Conservation (phyloP, 2,113 vertebrate species). For the Mustelus asterias region DNA sequence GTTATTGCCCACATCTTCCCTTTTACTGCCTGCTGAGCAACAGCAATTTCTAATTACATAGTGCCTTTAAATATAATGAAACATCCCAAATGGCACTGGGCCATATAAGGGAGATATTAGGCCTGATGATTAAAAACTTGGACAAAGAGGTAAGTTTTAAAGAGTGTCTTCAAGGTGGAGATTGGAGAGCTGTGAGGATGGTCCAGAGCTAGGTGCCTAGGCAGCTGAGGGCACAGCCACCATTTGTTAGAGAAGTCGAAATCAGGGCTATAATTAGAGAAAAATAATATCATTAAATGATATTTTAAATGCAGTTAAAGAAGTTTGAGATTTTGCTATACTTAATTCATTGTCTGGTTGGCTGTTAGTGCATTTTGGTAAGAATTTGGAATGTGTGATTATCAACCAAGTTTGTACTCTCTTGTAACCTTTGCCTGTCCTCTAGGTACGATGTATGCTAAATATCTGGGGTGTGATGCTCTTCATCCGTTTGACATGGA, state of each 20-base stretch:
- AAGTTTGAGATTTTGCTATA: not conserved
- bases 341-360: not conserved
- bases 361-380: not conserved
- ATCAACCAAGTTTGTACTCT: not conserved
- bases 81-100: too few species aligned
- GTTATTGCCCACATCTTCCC: not conserved
- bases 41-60: too few species aligned
- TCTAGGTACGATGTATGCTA: conserved; percentile 94
- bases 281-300: not conserved
- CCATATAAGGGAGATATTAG: not conserved
- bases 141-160: not conserved
- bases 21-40: not conserved
- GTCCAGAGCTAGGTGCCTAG: not conserved
- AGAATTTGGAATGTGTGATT: not conserved
- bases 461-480: conserved; percentile 99
- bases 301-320: not conserved
- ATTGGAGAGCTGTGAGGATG: not conserved
- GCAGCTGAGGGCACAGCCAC: not conserved
- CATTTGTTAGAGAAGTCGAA: not conserved
- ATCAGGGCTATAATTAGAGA: not conserved
- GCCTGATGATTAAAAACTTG: not conserved
- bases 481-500: conserved; percentile 96
- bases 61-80: too few species aligned
- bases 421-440: conserved; percentile 38
- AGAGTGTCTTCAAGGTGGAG: not conserved